Percentiles rank a stretch among this genome's conserved stretches.
These are phyloP conservation scores for Oxytorus armatus DNA, from an alignment of 2,888 invertebrate species.

Conservation along the genomic window DNA sequence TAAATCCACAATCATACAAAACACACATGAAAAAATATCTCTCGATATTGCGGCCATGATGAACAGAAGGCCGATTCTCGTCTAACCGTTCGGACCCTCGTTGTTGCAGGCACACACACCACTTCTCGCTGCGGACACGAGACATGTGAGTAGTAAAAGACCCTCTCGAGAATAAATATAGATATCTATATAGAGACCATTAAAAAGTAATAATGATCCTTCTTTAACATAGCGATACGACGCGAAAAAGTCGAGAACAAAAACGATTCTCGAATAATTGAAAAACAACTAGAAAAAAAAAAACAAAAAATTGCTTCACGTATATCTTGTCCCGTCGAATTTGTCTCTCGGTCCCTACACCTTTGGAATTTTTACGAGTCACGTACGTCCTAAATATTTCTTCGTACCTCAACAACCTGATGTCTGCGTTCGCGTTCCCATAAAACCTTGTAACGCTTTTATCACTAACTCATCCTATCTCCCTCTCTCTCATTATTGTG, in stretches of 20 bases:
- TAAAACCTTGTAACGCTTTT: no score
- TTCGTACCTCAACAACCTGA: no score
- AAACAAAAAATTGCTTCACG: background rate
- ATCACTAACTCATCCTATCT: no score
- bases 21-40: conserved; percentile 34
- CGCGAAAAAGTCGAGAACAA: background rate
- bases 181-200: conserved; percentile 15
- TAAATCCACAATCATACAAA: conserved; percentile 24
- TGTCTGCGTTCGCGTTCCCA: no score
- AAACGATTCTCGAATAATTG: background rate
- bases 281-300: no score
- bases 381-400: background rate
- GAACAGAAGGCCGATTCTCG: conserved; percentile 45
- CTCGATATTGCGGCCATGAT: conserved; percentile 52
- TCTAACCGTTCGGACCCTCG: conserved; percentile 80
- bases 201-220: background rate
- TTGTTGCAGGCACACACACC: conserved; percentile 90
- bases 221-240: background rate
- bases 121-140: conserved; percentile 87
- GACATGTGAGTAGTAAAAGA: conserved; percentile 85
- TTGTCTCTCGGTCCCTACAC: background rate
- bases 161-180: conserved; percentile 53
- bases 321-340: background rate
- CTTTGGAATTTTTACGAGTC: conserved; percentile 13
- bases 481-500: no score